Evolutionary conservation across 2,113 vertebrate genomes (phyloP), one percentile per base, ranked within the genome.

Genomic region (Potamarius usumacintae): DNA sequence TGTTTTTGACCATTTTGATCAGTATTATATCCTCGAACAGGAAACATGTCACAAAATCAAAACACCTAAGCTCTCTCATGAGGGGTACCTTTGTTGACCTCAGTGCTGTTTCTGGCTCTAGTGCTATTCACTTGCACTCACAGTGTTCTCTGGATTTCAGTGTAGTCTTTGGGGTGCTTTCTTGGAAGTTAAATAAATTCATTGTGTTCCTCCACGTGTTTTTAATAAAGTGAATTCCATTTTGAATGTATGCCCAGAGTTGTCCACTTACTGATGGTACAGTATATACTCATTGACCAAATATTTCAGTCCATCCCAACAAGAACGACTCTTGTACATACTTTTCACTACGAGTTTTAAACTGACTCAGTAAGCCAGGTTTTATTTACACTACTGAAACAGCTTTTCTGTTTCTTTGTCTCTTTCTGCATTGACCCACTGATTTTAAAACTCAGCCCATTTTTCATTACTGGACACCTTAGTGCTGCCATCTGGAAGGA

Each of bases 401-500:
- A 14, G n/a, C 82, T 87, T 87, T 87, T 87, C 71, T 86, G 57
- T 86, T 53, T 22, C 76, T 48, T 57, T 55, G 2, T 58, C 12
- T 84, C 72, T 53, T 72, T 83, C 58, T 10, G 78, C 53, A n/a
- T 69, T 78, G 60, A 88, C 88, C 82, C 87, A 92, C 92, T 91
- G 89, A 90, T 42, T 42, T 42, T 86, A 86, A 57, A 22, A 15
- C 55, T 74, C 86, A 93, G 90, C 89, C 88, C 90, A 89, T 91
- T 90, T 91, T 89, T 92, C 87, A 91, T 93, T 93, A 91, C 92
- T 93, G 92, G 86, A 72, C 42, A 74, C 83, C 58, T 85, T 30
- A 89, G 89, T 83, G 58, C 87, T 89, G 91, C 91, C 93, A 92
- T 91, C 92, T 92, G 93, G 83, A 87, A 89, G 77, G 85, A 91